Evolutionary conservation across 2,113 vertebrate genomes (phyloP), one percentile per base, ranked within the genome.

Genomic region (Eonycteris spelaea): DNA sequence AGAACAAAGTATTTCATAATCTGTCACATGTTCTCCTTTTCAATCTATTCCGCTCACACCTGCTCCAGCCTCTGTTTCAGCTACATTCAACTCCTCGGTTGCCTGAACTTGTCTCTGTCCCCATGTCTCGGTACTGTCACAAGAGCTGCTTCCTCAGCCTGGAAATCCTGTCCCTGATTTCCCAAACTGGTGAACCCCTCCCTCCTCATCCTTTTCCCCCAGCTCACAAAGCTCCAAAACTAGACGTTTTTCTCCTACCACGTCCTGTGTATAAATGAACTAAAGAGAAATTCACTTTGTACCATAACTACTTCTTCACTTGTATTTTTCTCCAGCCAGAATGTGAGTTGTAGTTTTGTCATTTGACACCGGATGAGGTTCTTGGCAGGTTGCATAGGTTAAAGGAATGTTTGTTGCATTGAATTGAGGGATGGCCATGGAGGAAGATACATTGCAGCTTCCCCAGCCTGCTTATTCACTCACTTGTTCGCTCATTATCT

Each of bases 171-270:
- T 51, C 14, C 14, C 93, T 40, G 79, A 16, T 53, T 57, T 67
- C 22, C 63, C 2, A 0, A 13, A 33, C 24, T 9, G 57, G 6
- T 2, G 14, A 40, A 11, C 4, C 4, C 26, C 4, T 2, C 26
- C 35, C 21, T 40, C 65, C 14, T 43, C 8, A 40, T 15, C 26
- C 12, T 21, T 53, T 71, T 30, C 63, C 30, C 43, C 12, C 53
- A 38, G 35, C 15, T 89, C 19, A 3, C 6, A 22, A 70, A 82
- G 45, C n/a, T 43, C 5, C 3, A 7, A 43, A 14, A 55, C 18
- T 6, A n/a, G 40, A 57, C 38, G 18, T 51, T 21, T 48, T 45
- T 30, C 43, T 80, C 63, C 18, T 22, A 2, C 30, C 5, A 11
- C 26, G 43, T 12, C 22, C 63, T 45, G 40, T 21, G 11, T 51